These are phyloP conservation scores for Charaxes varanes DNA, from an alignment of 1,140 invertebrate genomes.

Conservation along the genomic window DNA sequence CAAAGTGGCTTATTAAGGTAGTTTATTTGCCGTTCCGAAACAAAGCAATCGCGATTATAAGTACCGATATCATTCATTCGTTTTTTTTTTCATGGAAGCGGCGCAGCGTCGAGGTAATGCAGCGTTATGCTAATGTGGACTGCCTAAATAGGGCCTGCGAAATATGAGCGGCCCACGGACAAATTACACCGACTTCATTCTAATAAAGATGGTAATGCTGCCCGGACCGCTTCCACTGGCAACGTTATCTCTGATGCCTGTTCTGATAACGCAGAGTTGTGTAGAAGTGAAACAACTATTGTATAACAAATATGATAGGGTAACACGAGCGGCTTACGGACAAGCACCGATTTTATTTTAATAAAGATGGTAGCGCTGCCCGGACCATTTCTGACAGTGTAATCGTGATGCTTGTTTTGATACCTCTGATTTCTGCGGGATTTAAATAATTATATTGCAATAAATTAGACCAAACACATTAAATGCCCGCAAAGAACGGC, in stretches of 20 bases:
- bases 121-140: conserved; percentile 29
- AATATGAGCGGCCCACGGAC: conserved; percentile 37
- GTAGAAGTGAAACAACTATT: too few relatives aligned
- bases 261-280: conserved; percentile 3
- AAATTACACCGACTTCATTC: conserved; percentile 32
- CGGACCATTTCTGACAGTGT: not conserved
- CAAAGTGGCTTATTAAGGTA: too few relatives aligned
- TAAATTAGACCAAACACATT: too few relatives aligned
- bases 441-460: too few relatives aligned
- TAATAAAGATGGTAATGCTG: conserved; percentile 6
- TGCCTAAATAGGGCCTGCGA: conserved; percentile 39
- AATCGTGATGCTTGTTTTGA: conserved; percentile 4
- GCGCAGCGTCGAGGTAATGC: conserved; percentile 20
- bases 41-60: too few relatives aligned
- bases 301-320: too few relatives aligned
- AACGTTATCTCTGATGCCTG: conserved; percentile 6
- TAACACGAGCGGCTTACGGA: conserved; percentile 38
- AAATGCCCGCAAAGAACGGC: too few relatives aligned
- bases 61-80: conserved; percentile 15
- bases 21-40: too few relatives aligned
- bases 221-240: not conserved
- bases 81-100: not conserved
- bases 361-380: conserved; percentile 3
- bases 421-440: conserved; percentile 1
- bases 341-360: conserved; percentile 27